Base-by-base conservation (phyloP, 2,797 vertebrate genomes). In the Acanthiza pusilla region DNA sequence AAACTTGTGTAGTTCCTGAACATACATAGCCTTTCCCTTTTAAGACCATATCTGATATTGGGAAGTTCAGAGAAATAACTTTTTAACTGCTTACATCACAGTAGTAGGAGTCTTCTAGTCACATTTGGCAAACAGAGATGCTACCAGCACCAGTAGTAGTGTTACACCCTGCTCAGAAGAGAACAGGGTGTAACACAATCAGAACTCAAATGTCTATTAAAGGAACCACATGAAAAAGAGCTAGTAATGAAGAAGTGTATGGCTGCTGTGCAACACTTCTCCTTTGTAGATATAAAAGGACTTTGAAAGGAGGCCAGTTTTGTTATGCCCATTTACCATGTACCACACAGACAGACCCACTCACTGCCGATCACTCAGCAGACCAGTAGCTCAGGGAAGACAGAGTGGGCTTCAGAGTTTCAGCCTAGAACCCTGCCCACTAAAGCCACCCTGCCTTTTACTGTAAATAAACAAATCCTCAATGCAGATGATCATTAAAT, bases 151-250 rank as follows among this genome's bases (percentile, higher is more conserved):
- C 50, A 45, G 23, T 7, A 70, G 53, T 16, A 70, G 34, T 18
- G 53, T 74, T 87, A 82, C 50, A 77, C 53, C 63, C 77, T 43
- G 19, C 14, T 91, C 71, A 74, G 67, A 85, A 83, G 65, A 95
- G 67, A 78, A 15, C 9, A 73, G 54, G 60, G 54, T 78, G 67
- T 48, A 90, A 61, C 47, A n/a, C 61, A 79, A 93, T 89, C 88
- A 96, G 86, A 94, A 89, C n/a, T 83, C 81, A 74, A 61, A 72
- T 51, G 81, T 75, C 75, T 93, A 34, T 92, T 86, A 89, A 79
- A 89, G 38, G 61, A 96, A 91, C 88, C 92, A 85, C 88, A 95
- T 95, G 65, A 95, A 92, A 91, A 95, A 89, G 77, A 82, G 61
- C 61, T 40, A 54, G 38, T 68, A 89, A 89, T 83, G 65, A 80